Evolutionary conservation across 2,888 invertebrate genomes (phyloP).

Genomic region (Onthophagus sagittarius): DNA sequence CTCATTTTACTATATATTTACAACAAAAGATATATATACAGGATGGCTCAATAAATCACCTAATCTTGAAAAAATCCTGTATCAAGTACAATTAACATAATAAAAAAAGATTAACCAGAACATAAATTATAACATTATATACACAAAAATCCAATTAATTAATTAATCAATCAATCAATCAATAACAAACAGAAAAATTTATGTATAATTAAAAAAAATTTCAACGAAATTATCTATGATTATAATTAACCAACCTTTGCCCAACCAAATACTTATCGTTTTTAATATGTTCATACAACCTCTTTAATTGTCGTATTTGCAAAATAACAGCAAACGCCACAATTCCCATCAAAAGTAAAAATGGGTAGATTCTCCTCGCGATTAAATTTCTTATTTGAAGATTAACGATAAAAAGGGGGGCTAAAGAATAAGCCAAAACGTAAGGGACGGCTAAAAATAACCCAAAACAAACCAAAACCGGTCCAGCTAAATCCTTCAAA

Average conservation of each 20-base stretch:
- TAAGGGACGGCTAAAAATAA: constrained; percentile 92
- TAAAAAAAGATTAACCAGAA: too few relatives aligned
- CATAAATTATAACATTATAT: too few relatives aligned
- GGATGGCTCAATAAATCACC: too few relatives aligned
- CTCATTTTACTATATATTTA: too few relatives aligned
- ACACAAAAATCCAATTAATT: too few relatives aligned
- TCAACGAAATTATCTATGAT: constrained; percentile 61
- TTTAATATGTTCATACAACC: constrained; percentile 96
- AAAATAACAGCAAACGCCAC: constrained; percentile 68
- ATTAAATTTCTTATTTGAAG: constrained; percentile 70
- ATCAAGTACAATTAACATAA: too few relatives aligned
- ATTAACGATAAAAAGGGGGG: constrained; percentile 64
- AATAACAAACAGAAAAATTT: too few relatives aligned
- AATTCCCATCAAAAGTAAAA: constrained; percentile 70
- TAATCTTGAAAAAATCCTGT: too few relatives aligned
- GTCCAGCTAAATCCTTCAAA: constrained; percentile 80
- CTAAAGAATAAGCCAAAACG: constrained; percentile 73
- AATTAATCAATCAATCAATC: too few relatives aligned
- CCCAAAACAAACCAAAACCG: constrained; percentile 85
- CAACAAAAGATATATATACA: too few relatives aligned
- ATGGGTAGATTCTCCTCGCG: constrained; percentile 85
- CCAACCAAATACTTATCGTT: constrained; percentile 99
- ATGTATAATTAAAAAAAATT: too few relatives aligned
- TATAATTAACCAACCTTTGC: constrained; percentile 94
- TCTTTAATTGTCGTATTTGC: constrained; percentile 89